These are phyloP conservation scores for Petroica traversi DNA, from an alignment of 2,113 vertebrate species.

Conservation along the genomic window DNA sequence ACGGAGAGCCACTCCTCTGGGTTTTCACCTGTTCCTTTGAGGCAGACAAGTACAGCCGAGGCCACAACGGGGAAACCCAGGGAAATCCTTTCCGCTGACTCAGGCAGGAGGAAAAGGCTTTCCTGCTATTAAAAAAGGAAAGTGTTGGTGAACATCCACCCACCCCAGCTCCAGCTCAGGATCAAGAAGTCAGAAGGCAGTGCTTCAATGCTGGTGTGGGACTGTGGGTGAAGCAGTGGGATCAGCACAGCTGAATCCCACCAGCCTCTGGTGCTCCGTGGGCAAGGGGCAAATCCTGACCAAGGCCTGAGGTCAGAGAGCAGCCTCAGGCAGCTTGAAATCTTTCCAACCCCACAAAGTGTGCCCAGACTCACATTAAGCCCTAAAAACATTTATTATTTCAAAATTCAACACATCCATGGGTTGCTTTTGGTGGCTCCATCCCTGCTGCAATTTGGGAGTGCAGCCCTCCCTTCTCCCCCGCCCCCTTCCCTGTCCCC, in stretches of 20 bases:
- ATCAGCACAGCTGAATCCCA: background rate
- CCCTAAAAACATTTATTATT: background rate
- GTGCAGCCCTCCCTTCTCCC: accelerated
- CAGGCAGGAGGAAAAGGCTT: background rate
- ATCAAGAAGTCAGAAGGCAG: background rate
- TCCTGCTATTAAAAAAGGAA: background rate
- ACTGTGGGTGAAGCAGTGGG: background rate
- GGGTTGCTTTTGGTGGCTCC: background rate
- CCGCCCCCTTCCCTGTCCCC: accelerated
- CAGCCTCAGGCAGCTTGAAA: background rate
- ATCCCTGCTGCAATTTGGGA: background rate
- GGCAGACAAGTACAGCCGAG: background rate
- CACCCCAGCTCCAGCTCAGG: background rate
- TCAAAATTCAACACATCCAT: background rate
- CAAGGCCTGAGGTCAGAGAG: background rate
- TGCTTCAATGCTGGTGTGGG: accelerated
- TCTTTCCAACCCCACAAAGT: background rate
- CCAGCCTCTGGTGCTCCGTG: accelerated
- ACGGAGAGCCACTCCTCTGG: background rate
- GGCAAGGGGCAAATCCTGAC: background rate
- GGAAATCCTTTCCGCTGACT: background rate
- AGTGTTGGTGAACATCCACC: background rate
- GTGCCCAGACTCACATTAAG: accelerated
- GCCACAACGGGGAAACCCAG: accelerated
- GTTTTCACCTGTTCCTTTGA: background rate